phyloP scores from a whole-genome alignment of 2,888 invertebrate species.

The Nephrotoma flavescens region DNA sequence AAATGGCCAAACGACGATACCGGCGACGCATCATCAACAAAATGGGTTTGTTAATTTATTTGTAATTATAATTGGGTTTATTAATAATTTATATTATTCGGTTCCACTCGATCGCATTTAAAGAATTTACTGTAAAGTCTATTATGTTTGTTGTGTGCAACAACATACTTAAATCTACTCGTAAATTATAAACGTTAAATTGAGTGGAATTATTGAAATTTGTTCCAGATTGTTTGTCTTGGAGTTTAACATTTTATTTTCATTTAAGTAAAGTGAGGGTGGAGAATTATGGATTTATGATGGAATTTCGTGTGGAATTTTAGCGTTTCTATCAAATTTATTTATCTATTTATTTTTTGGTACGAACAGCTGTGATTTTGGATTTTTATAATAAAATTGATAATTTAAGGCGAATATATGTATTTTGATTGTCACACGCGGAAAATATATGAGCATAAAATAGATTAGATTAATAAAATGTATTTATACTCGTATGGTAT shows the following conservation, averaged over 20 bases:
- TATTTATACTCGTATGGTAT: not conserved
- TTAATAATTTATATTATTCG: not conserved
- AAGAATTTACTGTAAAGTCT: not conserved
- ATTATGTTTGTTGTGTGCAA: not conserved
- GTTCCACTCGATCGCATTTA: not conserved
- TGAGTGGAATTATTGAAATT: conserved; percentile 1
- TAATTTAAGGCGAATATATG: not conserved
- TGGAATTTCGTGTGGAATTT: not conserved
- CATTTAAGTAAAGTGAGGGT: not conserved
- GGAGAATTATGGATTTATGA: not conserved
- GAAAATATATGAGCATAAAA: not conserved
- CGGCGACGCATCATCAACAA: not conserved
- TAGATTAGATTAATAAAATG: not conserved
- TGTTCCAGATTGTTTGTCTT: not conserved
- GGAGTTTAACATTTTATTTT: not conserved
- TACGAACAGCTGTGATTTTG: not conserved
- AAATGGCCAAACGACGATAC: not conserved
- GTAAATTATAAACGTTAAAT: not conserved
- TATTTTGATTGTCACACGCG: not conserved
- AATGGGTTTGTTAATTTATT: not conserved
- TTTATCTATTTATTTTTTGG: not conserved
- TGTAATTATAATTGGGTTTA: not conserved
- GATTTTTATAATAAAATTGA: not conserved
- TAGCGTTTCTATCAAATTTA: not conserved
- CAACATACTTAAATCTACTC: not conserved